These are phyloP conservation scores for Coptodon bakossiorum DNA, from an alignment of 2,113 vertebrate species.

Conservation along the genomic window DNA sequence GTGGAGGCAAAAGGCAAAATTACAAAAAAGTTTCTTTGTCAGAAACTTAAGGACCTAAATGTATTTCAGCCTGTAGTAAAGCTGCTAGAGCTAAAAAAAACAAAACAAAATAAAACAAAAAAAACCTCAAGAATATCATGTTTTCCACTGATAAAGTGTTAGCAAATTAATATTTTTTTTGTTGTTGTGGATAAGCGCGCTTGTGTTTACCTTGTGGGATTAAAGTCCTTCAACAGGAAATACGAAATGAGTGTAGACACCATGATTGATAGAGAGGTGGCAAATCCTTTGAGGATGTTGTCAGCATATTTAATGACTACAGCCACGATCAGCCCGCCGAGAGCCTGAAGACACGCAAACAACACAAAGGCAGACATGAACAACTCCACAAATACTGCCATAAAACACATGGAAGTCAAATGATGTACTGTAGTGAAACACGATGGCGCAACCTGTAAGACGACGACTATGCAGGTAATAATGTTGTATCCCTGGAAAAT, in stretches of 20 bases:
- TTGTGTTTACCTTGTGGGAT: constrained; percentile 43
- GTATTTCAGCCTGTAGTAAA: neutral
- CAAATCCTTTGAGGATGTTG: constrained; percentile 69
- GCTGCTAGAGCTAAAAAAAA: neutral
- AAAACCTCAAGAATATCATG: neutral
- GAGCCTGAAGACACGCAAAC: constrained; percentile 31
- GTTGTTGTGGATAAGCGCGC: neutral
- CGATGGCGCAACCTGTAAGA: constrained; percentile 79
- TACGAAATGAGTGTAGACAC: constrained; percentile 54
- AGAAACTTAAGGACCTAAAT: neutral
- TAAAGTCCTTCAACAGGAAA: constrained; percentile 52
- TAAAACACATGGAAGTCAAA: neutral
- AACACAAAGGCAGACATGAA: neutral
- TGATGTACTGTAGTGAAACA: neutral
- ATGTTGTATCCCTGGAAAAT: constrained; percentile 92
- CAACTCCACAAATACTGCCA: neutral
- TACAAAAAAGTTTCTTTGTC: neutral
- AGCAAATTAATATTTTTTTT: neutral
- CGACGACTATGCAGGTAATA: constrained; percentile 84
- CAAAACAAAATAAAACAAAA: too few relatives aligned
- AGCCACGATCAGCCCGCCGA: constrained; percentile 53
- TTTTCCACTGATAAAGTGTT: neutral
- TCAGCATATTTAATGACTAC: constrained; percentile 66
- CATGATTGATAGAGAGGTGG: constrained; percentile 62
- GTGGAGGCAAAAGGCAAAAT: neutral